These are phyloP conservation scores for Ectemnius continuus DNA, from an alignment of 2,888 invertebrate genomes.

Conservation along the genomic window DNA sequence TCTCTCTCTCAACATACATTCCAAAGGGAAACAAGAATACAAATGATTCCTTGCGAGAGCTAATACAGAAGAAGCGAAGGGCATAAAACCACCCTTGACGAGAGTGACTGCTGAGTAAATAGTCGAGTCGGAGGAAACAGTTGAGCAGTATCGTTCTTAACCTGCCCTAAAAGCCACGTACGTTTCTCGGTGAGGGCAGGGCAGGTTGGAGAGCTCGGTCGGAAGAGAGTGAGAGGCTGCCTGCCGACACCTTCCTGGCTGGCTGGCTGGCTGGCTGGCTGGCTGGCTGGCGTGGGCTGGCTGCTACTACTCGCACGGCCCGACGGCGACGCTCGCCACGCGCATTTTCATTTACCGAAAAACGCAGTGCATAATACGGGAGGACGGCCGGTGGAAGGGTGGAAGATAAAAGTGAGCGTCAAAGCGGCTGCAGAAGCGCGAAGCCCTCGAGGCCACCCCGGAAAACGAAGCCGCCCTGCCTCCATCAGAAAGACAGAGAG, in stretches of 20 bases:
- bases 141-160: no score
- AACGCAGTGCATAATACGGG: slow-evolving; percentile 50
- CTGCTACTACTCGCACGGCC: neutral
- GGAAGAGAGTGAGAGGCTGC: neutral
- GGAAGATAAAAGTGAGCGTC: slow-evolving; percentile 47
- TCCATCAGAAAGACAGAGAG: no score
- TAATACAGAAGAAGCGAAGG: no score
- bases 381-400: slow-evolving; percentile 7
- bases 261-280: slow-evolving; percentile 25
- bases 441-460: slow-evolving; percentile 34
- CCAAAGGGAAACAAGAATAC: no score
- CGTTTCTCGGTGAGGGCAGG: neutral
- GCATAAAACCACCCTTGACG: no score
- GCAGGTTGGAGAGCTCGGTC: slow-evolving; percentile 21
- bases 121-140: no score
- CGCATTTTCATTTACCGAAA: slow-evolving; percentile 59
- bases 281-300: neutral
- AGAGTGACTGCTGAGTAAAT: no score
- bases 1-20: no score
- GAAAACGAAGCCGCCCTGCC: slow-evolving; percentile 38
- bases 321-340: slow-evolving; percentile 10
- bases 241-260: slow-evolving; percentile 12
- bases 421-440: slow-evolving; percentile 44
- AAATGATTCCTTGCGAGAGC: no score
- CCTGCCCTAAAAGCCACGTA: neutral